phyloP scores from a whole-genome alignment of 2,888 invertebrate genomes.

The Seladonia tumulorum region DNA sequence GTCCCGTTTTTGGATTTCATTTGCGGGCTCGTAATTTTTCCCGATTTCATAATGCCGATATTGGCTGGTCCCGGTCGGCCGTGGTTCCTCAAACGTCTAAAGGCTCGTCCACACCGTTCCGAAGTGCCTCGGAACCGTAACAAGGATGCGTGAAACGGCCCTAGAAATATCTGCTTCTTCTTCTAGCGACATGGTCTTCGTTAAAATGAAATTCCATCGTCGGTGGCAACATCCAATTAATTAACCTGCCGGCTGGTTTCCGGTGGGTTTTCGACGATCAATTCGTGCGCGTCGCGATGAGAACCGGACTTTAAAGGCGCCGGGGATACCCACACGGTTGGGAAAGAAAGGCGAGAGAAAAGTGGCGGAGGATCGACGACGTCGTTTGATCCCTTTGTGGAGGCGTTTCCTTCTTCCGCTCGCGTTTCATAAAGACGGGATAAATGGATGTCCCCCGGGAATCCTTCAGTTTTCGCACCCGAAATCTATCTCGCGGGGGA shows the following conservation, averaged over 20 bases:
- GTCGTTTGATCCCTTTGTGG: conserved; percentile 13
- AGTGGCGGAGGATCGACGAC: background rate
- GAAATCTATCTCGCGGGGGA: background rate
- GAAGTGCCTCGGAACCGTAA: background rate
- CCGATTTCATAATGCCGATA: conserved; percentile 47
- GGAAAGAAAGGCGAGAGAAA: background rate
- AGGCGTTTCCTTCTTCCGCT: background rate
- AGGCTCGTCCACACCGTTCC: background rate
- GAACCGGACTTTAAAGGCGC: background rate
- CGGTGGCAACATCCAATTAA: background rate
- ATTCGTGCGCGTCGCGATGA: background rate
- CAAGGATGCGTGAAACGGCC: background rate
- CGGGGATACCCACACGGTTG: background rate
- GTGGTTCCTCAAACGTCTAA: background rate
- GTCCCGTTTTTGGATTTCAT: conserved; percentile 63
- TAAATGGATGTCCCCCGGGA: background rate
- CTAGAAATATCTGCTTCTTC: too few relatives aligned
- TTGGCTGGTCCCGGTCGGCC: background rate
- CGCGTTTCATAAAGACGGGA: conserved; percentile 15
- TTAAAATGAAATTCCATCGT: background rate
- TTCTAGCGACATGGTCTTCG: too few relatives aligned
- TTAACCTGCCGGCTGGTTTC: background rate
- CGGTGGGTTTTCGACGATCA: background rate
- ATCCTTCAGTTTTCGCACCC: conserved; percentile 6
- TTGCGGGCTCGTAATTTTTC: conserved; percentile 68